Conservation (phyloP, 1,140 invertebrate species). For the Tetramorium alpestre region DNA sequence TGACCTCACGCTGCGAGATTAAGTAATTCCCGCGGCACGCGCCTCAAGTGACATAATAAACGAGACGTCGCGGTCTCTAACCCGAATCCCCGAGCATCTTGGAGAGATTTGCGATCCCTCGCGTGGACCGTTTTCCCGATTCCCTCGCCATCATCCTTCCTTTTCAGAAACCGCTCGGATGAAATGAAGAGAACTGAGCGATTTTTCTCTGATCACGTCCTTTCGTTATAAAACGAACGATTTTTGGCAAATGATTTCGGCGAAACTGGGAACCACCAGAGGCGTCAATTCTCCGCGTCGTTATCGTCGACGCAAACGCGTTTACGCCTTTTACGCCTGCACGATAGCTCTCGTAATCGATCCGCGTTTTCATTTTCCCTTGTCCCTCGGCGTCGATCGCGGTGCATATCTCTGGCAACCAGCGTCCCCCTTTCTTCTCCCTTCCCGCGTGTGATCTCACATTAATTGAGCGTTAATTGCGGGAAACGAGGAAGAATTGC, state of each 20-base stretch:
- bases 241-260: slow-evolving; percentile 4
- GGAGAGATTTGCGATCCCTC: not conserved
- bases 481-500: not conserved
- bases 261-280: not conserved
- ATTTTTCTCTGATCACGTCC: not conserved
- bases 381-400: not conserved
- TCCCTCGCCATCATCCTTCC: too few species aligned
- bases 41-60: slow-evolving; percentile 54
- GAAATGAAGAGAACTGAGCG: not conserved
- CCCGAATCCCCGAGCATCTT: not conserved
- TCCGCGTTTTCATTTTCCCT: slow-evolving; percentile 31
- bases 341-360: slow-evolving; percentile 59
- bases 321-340: slow-evolving; percentile 62
- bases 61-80: not conserved
- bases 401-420: not conserved
- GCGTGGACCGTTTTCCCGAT: not conserved
- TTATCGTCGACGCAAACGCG: slow-evolving; percentile 60
- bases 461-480: slow-evolving; percentile 19
- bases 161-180: too few species aligned
- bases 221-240: not conserved
- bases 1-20: slow-evolving; percentile 65
- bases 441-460: not conserved
- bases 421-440: not conserved
- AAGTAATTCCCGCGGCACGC: slow-evolving; percentile 51
- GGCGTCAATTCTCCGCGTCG: not conserved